Base-by-base conservation (phyloP, 2,113 vertebrate genomes). In the Aegithalos caudatus region DNA sequence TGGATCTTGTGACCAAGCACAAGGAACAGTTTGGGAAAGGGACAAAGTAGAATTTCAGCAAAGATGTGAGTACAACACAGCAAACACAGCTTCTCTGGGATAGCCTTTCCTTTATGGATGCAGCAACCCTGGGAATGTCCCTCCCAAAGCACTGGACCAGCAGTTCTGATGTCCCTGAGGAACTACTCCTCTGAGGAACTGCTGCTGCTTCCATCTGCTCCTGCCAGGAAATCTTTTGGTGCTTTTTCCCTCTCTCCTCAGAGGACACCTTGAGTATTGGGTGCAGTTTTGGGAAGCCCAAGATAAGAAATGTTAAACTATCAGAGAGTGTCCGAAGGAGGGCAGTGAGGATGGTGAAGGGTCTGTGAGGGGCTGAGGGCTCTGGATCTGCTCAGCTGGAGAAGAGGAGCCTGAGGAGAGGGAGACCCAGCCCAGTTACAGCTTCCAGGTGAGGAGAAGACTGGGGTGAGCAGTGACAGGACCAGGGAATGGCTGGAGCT, bases 31-130 rank as follows among this genome's bases (percentile, higher is more conserved):
- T 54, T 66, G 86, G 57, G 35, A 42, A 51, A 81, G n/a, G 38
- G 13, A 4, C n/a, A 10, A 42, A 37, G 37, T 8, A 20, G 31
- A 80, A 27, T 9, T 4, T 33, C 77, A 86, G 69, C 44, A 42
- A 24, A 58, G 4, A 7, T 1, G 6, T 3, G 42, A 69, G 44
- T 1, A 5, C 18, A 35, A 2, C 1, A 2, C 1, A 40, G 17
- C 12, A 40, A 33, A 20, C 18, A 14, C 31, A 47, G n/a, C 21
- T 22, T 6, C 27, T 29, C 9, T 3, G 19, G 40, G 25, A 51
- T 2, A 33, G 17, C 5, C 28, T 20, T 50, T 28, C 47, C 76
- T 51, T 73, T 9, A 6, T 4, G 56, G 42, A 28, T 11, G 22
- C 4, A 6, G 11, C 3, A 14, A 15, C 19, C 35, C 45, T 12